Percentiles rank a stretch among this genome's conserved stretches.
Evolutionary conservation across 1,140 invertebrate species (phyloP).

Genomic region (Cotesia chilonis): DNA sequence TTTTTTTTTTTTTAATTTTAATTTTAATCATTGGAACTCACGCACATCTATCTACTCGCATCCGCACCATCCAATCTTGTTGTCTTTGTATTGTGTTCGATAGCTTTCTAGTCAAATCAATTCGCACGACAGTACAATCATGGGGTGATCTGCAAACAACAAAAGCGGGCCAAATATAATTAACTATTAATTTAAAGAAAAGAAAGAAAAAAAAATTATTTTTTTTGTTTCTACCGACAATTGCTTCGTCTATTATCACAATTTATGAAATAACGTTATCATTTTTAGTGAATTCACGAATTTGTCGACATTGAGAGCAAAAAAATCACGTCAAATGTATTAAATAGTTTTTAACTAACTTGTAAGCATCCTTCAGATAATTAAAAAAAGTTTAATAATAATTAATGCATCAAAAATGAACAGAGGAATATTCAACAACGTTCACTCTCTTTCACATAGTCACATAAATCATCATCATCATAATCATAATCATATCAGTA

Average conservation of each 20-base stretch:
- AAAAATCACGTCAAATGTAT: slow-evolving; percentile 4
- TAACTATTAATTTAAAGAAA: slow-evolving; percentile 41
- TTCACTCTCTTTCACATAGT: slow-evolving; percentile 19
- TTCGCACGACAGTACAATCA: slow-evolving; percentile 64
- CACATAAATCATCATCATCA: neutral
- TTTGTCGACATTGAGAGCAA: slow-evolving; percentile 37
- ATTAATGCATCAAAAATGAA: neutral
- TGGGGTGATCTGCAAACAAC: slow-evolving; percentile 64
- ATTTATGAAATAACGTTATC: neutral
- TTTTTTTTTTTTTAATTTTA: slow-evolving; percentile 28
- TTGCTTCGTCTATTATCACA: neutral
- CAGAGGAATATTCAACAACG: slow-evolving; percentile 9
- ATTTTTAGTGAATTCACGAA: slow-evolving; percentile 1
- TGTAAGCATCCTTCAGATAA: neutral
- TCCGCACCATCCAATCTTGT: slow-evolving; percentile 66
- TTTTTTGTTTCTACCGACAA: slow-evolving; percentile 20
- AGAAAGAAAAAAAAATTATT: too few relatives aligned
- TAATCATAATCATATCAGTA: neutral
- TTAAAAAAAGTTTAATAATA: slow-evolving; percentile 16
- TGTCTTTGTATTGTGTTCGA: slow-evolving; percentile 66
- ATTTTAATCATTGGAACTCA: slow-evolving; percentile 55
- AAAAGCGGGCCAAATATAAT: slow-evolving; percentile 62
- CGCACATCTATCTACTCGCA: slow-evolving; percentile 66
- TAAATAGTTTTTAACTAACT: neutral
- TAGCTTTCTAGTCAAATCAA: slow-evolving; percentile 66